Evolutionary conservation across 2,888 invertebrate species (phyloP), one percentile per base, ranked within the genome.

Genomic region (Dioctria rufipes): DNA sequence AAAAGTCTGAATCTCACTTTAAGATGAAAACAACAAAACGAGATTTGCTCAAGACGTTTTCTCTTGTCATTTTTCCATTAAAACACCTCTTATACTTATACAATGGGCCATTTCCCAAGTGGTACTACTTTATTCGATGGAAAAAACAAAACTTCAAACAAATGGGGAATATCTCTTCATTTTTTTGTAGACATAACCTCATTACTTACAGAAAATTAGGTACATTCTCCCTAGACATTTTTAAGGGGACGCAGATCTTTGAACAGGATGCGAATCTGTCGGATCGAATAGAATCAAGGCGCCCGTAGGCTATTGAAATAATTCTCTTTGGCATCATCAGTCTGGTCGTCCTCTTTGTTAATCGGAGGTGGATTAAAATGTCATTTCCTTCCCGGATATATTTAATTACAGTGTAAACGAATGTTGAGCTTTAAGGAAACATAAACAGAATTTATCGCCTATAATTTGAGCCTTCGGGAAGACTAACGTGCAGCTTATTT

Each of bases 341-440:
- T 25, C 25, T 25, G 65, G 37, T 40, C 43, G 49, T 39, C 65
- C 78, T 13, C 51, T 65, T 78, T 78, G 65, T 65, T 78, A 78
- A 78, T 78, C 63, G 78, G 60, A 65, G 78, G 63, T 43, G 78
- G 51, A 78, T 78, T 78, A 78, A 78, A 39, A 78, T 63, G 78
- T 49, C 78, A 78, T 63, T 78, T 78, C 78, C 78, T 78, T 78
- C 25, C 63, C 75, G 78, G 65, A 78, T 78, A 65, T 51, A 61
- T 42, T 65, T 78, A 43, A 65, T 78, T 46, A 78, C 40, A 37
- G 51, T 42, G 42, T 39, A 73, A 73, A 40, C 39, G 73, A 73
- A 60, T 58, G 25, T 25, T 25, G 25, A 25, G 25, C 25, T 2
- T 25, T 25, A 25, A 25, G 25, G 25, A 25, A 25, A 25, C 25